Base-by-base conservation (phyloP, 2,113 vertebrate genomes). In the Melanerpes formicivorus region DNA sequence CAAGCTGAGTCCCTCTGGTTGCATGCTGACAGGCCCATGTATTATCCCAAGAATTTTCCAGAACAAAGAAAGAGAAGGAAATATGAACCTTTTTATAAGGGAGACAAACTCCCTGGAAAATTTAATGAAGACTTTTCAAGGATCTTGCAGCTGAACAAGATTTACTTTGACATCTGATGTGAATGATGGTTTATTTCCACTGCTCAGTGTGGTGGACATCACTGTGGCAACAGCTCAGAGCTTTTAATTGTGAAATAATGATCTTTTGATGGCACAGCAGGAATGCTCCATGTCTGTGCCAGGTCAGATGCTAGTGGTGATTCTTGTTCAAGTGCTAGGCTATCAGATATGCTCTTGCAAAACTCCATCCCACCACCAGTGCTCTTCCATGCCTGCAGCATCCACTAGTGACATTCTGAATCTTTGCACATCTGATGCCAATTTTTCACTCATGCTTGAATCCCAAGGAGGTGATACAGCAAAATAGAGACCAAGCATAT, bases 401-500 rank as follows among this genome's bases (percentile, higher is more conserved):
- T 29, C 80, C 89, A 74, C 84, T 88, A 37, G 92, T 71, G 76
- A 3, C 70, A 71, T 84, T 84, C 75, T 73, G 84, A 94, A 69
- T 70, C 84, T 92, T 88, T 84, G 70, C 79, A 80, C 19, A 27
- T 77, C 80, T 89, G 88, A 81, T 42, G 65, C 79, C 79, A 72
- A 32, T 83, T 86, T 74, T 86, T 95, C 86, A 48, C 84, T 95
- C 88, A 40, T n/a, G 10, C 6, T 18, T 29, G 59, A 37, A 90
- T 86, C 96, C 91, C 88, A 52, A 70, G 60, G 86, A 96, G 79
- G 79, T 91, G 93, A 84, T 67, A 26, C 50, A 60, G 87, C 90
- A 66, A 69, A 95, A 77, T 0, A 80, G 70, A 8, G 34, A 82
- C 64, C 77, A 54, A 64, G 50, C 78, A 18, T 71, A 55, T 44